Percentiles rank a stretch among this genome's conserved stretches.
These are phyloP conservation scores for Rhadinocentrus ornatus DNA, from an alignment of 2,797 vertebrate species.

Conservation along the genomic window DNA sequence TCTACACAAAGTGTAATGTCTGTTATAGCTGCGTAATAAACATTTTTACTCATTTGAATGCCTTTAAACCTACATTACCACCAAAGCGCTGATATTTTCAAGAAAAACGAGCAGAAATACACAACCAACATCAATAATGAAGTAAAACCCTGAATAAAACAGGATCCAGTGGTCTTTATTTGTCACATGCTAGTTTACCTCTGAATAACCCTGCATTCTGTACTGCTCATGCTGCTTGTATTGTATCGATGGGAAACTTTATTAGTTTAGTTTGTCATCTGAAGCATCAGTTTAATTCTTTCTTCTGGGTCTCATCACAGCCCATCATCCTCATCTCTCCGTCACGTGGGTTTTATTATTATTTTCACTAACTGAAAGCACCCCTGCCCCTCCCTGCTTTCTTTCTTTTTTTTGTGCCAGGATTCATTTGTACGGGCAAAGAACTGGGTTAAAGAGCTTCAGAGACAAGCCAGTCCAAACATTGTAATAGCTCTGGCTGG, in stretches of 20 bases:
- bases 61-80: background rate
- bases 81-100: background rate
- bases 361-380: conserved; percentile 28
- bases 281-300: conserved; percentile 3
- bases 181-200: background rate
- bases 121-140: background rate
- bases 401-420: conserved; percentile 81
- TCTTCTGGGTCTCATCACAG: background rate
- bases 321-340: conserved; percentile 16
- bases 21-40: background rate
- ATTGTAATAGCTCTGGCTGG: conserved; percentile 99
- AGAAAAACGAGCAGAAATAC: background rate
- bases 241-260: background rate
- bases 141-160: background rate
- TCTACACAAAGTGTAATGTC: background rate
- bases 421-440: conserved; percentile 99
- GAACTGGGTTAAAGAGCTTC: conserved; percentile 99
- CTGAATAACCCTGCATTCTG: background rate
- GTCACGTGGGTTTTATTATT: conserved; percentile 42
- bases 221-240: background rate
- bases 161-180: background rate
- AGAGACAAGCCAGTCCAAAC: conserved; percentile 99
- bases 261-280: background rate
- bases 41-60: background rate
- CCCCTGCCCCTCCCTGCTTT: conserved; percentile 20